phyloP scores from a whole-genome alignment of 2,113 vertebrate species.

The Uropsilus gracilis region DNA sequence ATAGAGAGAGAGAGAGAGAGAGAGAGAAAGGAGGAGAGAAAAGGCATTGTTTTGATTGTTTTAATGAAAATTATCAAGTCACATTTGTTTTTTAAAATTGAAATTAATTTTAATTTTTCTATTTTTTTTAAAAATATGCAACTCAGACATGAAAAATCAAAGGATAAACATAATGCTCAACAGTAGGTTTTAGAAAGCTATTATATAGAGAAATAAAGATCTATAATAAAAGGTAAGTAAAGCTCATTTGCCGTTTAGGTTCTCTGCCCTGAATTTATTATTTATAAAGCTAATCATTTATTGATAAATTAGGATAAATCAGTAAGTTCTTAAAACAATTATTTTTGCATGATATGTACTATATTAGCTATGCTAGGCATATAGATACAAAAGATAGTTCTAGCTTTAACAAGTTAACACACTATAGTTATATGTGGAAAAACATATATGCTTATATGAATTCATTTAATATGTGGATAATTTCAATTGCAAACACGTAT shows the following conservation, averaged over 20 bases:
- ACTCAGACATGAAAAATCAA: not conserved
- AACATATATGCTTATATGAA: too few species aligned
- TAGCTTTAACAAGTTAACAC: not conserved
- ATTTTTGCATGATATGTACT: not conserved
- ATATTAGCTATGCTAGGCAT: not conserved
- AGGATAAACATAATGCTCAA: not conserved
- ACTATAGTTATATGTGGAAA: not conserved
- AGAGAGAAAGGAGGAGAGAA: too few species aligned
- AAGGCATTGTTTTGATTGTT: not conserved
- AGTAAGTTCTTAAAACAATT: not conserved
- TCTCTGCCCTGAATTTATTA: not conserved
- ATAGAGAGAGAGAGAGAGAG: too few species aligned
- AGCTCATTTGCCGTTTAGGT: not conserved
- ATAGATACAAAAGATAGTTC: not conserved
- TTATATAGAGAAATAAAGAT: not conserved
- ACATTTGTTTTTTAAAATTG: not conserved
- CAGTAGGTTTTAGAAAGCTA: not conserved
- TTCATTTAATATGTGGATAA: not conserved
- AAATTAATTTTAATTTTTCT: not conserved
- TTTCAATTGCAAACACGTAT: too few species aligned
- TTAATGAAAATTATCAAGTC: not conserved
- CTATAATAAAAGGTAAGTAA: not conserved
- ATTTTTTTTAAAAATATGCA: not conserved
- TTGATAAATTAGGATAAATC: not conserved
- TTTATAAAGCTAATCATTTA: not conserved